A percentile compares a stretch with the other conserved stretches of the same genome.
These are phyloP conservation scores for Okapia johnstoni DNA, from an alignment of 2,113 vertebrate genomes.

Conservation along the genomic window DNA sequence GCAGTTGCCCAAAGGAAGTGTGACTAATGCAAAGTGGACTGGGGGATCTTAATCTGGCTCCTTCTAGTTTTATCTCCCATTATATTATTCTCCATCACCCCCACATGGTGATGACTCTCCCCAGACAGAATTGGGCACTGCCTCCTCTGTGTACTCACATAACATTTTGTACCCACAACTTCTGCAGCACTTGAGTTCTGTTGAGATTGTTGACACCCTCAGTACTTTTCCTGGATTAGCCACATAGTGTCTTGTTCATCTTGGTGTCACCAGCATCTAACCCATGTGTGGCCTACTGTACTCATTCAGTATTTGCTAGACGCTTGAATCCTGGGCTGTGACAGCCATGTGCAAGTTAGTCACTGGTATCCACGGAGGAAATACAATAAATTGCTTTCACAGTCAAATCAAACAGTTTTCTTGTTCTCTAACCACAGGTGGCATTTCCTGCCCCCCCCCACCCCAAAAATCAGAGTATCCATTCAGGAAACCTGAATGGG, in stretches of 20 bases:
- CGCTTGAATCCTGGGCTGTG: neutral
- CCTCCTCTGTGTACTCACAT: slow-evolving; percentile 24
- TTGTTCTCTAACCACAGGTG: neutral
- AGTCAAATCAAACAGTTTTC: neutral
- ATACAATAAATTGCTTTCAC: neutral
- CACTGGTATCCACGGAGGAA: neutral
- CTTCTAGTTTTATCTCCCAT: neutral
- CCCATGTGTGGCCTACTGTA: neutral
- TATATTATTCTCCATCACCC: slow-evolving; percentile 5
- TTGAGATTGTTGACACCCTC: neutral
- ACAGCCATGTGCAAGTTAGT: neutral
- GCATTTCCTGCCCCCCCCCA: neutral
- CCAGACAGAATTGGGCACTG: slow-evolving; percentile 45
- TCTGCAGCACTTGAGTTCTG: neutral
- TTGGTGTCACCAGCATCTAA: neutral
- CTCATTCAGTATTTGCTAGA: neutral
- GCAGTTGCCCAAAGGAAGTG: neutral
- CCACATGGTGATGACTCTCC: slow-evolving; percentile 24
- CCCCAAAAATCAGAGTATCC: neutral
- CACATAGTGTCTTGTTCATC: neutral
- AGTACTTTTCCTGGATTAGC: neutral
- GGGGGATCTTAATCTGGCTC: neutral
- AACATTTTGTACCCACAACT: slow-evolving; percentile 29
- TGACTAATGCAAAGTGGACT: slow-evolving; percentile 15
- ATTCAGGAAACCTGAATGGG: neutral